Evolutionary conservation across 2,888 invertebrate species (phyloP).

Genomic region (Hirudinaria manillensis): DNA sequence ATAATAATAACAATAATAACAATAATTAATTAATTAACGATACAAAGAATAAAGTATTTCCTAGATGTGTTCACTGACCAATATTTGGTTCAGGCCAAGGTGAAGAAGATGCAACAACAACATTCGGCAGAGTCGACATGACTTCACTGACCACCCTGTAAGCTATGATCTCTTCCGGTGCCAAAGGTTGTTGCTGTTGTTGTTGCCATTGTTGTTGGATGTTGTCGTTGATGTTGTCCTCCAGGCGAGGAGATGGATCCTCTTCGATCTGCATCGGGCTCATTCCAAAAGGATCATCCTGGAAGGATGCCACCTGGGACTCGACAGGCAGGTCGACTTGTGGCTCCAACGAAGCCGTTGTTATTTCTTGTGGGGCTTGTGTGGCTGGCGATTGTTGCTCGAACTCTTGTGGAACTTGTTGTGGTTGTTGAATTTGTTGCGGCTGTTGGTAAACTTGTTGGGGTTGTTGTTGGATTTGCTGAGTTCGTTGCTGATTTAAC

Average conservation of each 20-base stretch:
- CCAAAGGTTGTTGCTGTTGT: constrained; percentile 17
- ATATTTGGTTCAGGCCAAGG: constrained; percentile 9
- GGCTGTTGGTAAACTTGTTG: background rate
- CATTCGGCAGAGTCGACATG: constrained; percentile 24
- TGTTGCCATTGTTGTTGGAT: constrained; percentile 17
- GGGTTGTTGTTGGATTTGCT: background rate
- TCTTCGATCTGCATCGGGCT: constrained; percentile 2
- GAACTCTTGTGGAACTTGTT: no score
- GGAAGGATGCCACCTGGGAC: background rate
- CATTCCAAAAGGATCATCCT: constrained; percentile 20
- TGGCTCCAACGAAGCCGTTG: no score
- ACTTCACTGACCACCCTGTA: constrained; percentile 28
- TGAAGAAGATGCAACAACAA: background rate
- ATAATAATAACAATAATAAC: no score
- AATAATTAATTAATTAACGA: no score
- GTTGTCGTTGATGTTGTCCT: background rate
- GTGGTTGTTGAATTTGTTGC: no score
- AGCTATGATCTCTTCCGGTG: constrained; percentile 24
- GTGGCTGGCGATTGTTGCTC: no score
- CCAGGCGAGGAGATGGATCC: background rate
- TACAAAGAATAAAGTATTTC: no score
- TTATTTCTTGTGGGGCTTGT: no score
- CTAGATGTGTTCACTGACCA: background rate
- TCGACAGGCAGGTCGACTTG: no score
- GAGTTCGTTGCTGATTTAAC: background rate